Conservation (phyloP, 2,888 invertebrate genomes). For the Eupithecia subumbrata region DNA sequence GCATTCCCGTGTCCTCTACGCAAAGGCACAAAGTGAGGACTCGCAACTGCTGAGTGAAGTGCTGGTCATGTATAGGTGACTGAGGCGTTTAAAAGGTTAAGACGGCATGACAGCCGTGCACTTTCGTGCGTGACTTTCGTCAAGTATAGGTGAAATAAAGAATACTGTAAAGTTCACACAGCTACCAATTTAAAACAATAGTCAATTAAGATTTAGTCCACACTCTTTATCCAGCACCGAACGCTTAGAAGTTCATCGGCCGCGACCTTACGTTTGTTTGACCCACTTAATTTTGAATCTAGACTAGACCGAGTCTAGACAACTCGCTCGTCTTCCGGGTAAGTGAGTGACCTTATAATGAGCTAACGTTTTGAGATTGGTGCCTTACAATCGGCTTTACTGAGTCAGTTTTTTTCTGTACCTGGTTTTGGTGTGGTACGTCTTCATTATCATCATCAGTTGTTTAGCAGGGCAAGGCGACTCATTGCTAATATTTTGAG, state of each 20-base stretch:
- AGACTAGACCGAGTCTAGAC: constrained; percentile 33
- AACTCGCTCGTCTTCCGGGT: constrained; percentile 20
- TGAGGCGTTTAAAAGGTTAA: too few relatives aligned
- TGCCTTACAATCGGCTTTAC: not conserved
- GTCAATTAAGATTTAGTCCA: not conserved
- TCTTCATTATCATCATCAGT: too few relatives aligned
- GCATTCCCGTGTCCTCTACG: too few relatives aligned
- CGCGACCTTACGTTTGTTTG: constrained; percentile 29
- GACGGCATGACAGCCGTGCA: not conserved
- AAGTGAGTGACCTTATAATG: not conserved
- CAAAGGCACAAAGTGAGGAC: too few relatives aligned
- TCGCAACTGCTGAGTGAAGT: too few relatives aligned
- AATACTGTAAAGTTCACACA: not conserved
- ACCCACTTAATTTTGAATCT: constrained; percentile 32
- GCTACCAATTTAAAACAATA: not conserved
- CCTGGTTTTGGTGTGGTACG: too few relatives aligned
- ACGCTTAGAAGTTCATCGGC: constrained; percentile 18
- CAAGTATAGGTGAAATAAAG: not conserved
- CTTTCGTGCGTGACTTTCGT: not conserved
- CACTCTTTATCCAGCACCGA: constrained; percentile 13
- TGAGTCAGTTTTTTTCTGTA: not conserved
- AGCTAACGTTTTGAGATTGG: not conserved
- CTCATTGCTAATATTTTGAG: not conserved
- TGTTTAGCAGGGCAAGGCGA: too few relatives aligned
- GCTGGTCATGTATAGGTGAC: too few relatives aligned